phyloP scores from a whole-genome alignment of 2,888 invertebrate genomes.

The Stomorhina lunata region DNA sequence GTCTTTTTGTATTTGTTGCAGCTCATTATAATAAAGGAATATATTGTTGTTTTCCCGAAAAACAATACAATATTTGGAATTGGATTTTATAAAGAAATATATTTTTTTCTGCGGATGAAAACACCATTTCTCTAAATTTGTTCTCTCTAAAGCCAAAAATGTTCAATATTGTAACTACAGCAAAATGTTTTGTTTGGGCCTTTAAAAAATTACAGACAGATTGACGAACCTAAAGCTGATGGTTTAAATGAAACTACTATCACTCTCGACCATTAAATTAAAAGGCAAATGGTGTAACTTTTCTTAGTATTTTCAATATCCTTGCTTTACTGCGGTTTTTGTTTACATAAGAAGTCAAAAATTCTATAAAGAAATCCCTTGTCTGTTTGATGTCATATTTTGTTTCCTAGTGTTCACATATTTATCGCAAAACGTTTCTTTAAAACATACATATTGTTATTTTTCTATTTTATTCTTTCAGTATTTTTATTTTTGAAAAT shows the following conservation, averaged over 20 bases:
- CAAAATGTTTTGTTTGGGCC: too few species aligned
- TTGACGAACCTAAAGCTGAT: too few species aligned
- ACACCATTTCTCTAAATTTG: slow-evolving; percentile 8
- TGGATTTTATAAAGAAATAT: slow-evolving; percentile 7
- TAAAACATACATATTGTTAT: neutral
- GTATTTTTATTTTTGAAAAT: neutral
- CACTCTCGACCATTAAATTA: too few species aligned
- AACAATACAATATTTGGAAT: neutral
- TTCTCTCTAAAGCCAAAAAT: too few species aligned
- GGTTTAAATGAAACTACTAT: too few species aligned
- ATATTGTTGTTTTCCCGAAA: neutral
- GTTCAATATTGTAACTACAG: too few species aligned
- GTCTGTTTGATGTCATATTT: slow-evolving; percentile 60
- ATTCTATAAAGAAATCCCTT: neutral
- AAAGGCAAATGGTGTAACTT: slow-evolving; percentile 19
- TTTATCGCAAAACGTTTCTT: neutral
- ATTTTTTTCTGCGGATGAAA: neutral
- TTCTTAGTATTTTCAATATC: slow-evolving; percentile 11
- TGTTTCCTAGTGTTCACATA: slow-evolving; percentile 17
- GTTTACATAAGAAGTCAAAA: slow-evolving; percentile 13
- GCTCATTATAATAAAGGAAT: slow-evolving; percentile 14
- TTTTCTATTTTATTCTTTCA: neutral
- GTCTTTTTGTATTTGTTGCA: slow-evolving; percentile 37
- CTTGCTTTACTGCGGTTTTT: slow-evolving; percentile 4
- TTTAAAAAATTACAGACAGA: too few species aligned